Percentiles rank a stretch among this genome's conserved stretches.
phyloP scores from a whole-genome alignment of 2,113 vertebrate species.

The Dipodomys stephensi region DNA sequence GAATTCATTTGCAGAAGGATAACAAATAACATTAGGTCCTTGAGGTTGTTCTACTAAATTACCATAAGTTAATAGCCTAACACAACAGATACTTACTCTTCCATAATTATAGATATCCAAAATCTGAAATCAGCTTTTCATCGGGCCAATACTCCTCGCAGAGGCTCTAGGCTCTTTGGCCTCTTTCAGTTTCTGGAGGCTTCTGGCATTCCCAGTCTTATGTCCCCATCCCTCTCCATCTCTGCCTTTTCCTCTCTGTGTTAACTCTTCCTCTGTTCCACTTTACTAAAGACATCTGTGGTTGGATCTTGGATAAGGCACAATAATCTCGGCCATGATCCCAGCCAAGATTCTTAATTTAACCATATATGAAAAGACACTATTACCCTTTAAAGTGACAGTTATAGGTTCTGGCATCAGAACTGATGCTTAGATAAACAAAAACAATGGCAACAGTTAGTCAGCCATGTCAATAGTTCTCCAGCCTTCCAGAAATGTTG shows the following conservation, averaged over 20 bases:
- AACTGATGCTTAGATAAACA: not conserved
- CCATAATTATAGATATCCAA: not conserved
- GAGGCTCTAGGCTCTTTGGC: not conserved
- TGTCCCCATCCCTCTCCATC: not conserved
- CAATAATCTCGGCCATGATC: not conserved
- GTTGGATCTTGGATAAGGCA: not conserved
- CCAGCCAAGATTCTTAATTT: not conserved
- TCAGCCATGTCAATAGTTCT: not conserved
- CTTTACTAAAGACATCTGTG: not conserved
- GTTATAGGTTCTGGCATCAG: not conserved
- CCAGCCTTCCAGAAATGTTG: not conserved
- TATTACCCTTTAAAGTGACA: not conserved
- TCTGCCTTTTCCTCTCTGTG: not conserved
- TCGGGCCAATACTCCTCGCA: no score
- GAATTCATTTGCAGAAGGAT: not conserved
- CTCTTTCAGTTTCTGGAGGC: not conserved
- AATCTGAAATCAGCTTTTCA: not conserved
- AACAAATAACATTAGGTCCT: not conserved
- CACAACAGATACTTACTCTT: not conserved
- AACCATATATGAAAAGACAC: not conserved
- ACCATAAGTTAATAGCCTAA: not conserved
- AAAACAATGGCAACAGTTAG: not conserved
- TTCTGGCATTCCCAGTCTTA: not conserved
- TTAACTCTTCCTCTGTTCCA: not conserved
- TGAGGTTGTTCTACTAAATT: not conserved